These are phyloP conservation scores for Hetaerina titia DNA, from an alignment of 2,888 invertebrate species.

Conservation along the genomic window DNA sequence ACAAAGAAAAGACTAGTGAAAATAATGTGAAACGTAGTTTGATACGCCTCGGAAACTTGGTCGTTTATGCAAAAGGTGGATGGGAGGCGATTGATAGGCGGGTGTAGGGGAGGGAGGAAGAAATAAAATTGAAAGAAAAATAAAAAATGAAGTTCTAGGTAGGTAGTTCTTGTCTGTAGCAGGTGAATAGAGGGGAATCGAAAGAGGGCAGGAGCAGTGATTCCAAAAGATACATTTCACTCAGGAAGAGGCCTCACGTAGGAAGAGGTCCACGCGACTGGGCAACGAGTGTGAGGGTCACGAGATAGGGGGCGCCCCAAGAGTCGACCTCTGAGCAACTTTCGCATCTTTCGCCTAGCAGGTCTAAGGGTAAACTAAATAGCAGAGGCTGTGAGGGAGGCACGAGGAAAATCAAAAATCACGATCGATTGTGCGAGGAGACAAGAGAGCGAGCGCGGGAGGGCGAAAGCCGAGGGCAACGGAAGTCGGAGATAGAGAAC, in stretches of 20 bases:
- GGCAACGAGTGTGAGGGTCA: conserved; percentile 19
- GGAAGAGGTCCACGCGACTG: background rate
- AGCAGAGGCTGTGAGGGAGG: background rate
- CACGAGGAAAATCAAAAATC: background rate
- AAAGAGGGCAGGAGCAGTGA: too few relatives aligned
- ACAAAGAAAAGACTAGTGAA: too few relatives aligned
- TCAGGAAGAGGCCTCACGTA: background rate
- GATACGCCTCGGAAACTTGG: too few relatives aligned
- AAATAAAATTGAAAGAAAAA: too few relatives aligned
- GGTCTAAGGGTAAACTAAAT: background rate
- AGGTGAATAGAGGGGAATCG: background rate
- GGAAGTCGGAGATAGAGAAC: background rate
- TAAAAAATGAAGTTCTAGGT: too few relatives aligned
- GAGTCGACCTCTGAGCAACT: too few relatives aligned
- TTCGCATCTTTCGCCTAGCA: background rate
- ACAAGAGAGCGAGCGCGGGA: background rate
- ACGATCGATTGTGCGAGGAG: background rate
- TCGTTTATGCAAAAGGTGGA: too few relatives aligned
- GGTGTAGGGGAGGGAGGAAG: too few relatives aligned
- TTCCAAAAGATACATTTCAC: background rate
- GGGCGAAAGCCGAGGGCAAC: background rate
- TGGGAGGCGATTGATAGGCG: too few relatives aligned
- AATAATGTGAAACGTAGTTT: too few relatives aligned
- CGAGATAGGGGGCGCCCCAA: background rate
- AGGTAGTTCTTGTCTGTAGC: too few relatives aligned